phyloP scores from a whole-genome alignment of 2,797 vertebrate genomes.

The Lithobates pipiens region DNA sequence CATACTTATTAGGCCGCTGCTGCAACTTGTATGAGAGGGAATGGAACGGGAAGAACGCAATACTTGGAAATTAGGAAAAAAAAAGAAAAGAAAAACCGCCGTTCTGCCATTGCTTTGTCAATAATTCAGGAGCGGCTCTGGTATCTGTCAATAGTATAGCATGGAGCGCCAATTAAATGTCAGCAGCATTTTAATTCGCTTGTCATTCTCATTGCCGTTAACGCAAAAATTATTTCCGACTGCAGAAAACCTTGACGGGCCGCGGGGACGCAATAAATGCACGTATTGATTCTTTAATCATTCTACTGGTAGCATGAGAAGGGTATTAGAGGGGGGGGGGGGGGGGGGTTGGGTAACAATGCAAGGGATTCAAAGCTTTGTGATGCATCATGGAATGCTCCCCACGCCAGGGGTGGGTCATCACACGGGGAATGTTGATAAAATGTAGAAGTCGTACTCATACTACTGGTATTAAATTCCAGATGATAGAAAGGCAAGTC shows the following conservation, averaged over 20 bases:
- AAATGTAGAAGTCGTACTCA: too few species aligned
- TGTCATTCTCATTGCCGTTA: slow-evolving; percentile 49
- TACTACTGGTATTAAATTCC: too few species aligned
- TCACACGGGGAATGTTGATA: too few species aligned
- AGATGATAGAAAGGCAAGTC: too few species aligned
- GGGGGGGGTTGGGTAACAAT: too few species aligned
- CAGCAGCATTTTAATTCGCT: slow-evolving; percentile 53
- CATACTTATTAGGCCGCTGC: slow-evolving; percentile 31
- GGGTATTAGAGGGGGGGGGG: too few species aligned
- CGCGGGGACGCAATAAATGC: slow-evolving; percentile 1
- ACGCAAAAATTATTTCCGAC: slow-evolving; percentile 10
- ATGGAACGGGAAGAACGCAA: not conserved
- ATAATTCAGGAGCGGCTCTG: slow-evolving; percentile 16
- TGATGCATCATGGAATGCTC: too few species aligned
- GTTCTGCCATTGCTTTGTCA: slow-evolving; percentile 22
- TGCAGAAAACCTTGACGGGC: slow-evolving; percentile 12
- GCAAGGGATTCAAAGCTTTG: too few species aligned
- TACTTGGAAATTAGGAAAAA: too few species aligned
- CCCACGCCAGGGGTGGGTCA: too few species aligned
- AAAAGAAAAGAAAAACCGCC: too few species aligned
- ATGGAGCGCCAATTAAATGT: slow-evolving; percentile 47
- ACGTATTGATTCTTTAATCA: not conserved
- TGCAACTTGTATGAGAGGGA: slow-evolving; percentile 21
- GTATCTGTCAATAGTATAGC: slow-evolving; percentile 31
- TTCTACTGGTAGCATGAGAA: not conserved